These are phyloP conservation scores for Gymnoscopelus braueri DNA, from an alignment of 2,797 vertebrate genomes.

Conservation along the genomic window DNA sequence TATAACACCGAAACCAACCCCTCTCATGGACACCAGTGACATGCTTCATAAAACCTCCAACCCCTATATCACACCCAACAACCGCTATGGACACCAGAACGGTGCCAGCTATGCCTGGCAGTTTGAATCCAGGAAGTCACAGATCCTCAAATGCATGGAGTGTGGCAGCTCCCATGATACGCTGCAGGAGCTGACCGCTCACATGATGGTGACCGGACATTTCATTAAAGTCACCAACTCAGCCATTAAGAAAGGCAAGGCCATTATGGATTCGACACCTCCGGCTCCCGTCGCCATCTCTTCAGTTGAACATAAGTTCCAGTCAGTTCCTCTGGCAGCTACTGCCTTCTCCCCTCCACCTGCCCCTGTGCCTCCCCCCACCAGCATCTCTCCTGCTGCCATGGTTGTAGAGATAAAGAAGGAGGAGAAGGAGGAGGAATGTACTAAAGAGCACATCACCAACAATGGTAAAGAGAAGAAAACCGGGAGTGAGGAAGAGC, in stretches of 20 bases:
- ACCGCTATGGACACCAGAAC: conserved; percentile 98
- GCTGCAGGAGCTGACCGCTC: conserved; percentile 95
- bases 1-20: conserved; percentile 80
- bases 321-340: conserved; percentile 96
- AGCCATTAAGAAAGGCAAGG: conserved; percentile 98
- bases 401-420: conserved; percentile 91
- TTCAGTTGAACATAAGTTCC: conserved; percentile 90
- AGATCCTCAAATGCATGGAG: conserved; percentile 99
- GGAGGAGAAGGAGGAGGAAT: conserved; percentile 92
- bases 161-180: conserved; percentile 97
- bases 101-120: conserved; percentile 99
- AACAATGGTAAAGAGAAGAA: conserved; percentile 85
- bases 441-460: conserved; percentile 81
- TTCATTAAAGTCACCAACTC: conserved; percentile 99
- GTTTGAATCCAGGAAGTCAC: conserved; percentile 97
- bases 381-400: conserved; percentile 87
- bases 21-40: conserved; percentile 84
- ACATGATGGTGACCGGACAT: conserved; percentile 99
- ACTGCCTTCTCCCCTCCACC: conserved; percentile 95
- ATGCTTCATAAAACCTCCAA: conserved; percentile 91
- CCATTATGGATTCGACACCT: conserved; percentile 87
- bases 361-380: conserved; percentile 87
- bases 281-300: conserved; percentile 78
- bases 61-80: conserved; percentile 97
- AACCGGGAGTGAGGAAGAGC: conserved; percentile 82